These are phyloP conservation scores for Tanypteryx hageni DNA, from an alignment of 2,888 invertebrate genomes.

Conservation along the genomic window DNA sequence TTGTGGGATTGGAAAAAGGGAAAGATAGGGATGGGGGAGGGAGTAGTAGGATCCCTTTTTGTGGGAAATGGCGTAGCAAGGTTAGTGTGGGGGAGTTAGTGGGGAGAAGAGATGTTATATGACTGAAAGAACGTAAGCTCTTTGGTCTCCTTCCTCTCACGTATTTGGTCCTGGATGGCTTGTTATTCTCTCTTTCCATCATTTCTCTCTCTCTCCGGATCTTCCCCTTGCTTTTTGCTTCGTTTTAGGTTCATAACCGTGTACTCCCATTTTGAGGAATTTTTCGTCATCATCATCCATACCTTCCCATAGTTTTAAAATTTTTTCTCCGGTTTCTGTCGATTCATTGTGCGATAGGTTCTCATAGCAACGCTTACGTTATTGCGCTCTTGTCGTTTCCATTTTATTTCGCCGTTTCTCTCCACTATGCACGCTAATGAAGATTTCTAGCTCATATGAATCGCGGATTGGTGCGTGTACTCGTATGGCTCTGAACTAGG, in stretches of 20 bases:
- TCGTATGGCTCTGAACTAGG: too few relatives aligned
- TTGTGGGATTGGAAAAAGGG: not conserved
- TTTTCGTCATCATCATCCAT: not conserved
- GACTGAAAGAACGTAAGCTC: slow-evolving; percentile 15
- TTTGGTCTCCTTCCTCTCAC: not conserved
- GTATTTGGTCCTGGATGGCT: not conserved
- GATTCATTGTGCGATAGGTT: too few relatives aligned
- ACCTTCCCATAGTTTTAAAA: not conserved
- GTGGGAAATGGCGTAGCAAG: not conserved
- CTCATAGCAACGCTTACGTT: too few relatives aligned
- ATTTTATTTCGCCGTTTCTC: too few relatives aligned
- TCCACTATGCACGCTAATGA: too few relatives aligned
- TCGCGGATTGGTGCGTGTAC: too few relatives aligned
- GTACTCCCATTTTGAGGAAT: not conserved
- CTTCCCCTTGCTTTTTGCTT: not conserved
- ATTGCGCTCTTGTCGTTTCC: too few relatives aligned
- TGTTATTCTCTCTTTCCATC: not conserved
- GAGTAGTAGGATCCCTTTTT: too few relatives aligned
- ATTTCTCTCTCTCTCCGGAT: not conserved
- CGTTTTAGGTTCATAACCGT: not conserved
- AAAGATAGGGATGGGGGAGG: not conserved
- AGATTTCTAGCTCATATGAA: too few relatives aligned
- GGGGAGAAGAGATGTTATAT: not conserved
- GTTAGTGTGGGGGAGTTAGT: not conserved
- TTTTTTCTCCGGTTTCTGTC: not conserved